Percentiles rank a stretch among this genome's conserved stretches.
Evolutionary conservation across 2,797 vertebrate species (phyloP).

Genomic region (Thaleichthys pacificus): DNA sequence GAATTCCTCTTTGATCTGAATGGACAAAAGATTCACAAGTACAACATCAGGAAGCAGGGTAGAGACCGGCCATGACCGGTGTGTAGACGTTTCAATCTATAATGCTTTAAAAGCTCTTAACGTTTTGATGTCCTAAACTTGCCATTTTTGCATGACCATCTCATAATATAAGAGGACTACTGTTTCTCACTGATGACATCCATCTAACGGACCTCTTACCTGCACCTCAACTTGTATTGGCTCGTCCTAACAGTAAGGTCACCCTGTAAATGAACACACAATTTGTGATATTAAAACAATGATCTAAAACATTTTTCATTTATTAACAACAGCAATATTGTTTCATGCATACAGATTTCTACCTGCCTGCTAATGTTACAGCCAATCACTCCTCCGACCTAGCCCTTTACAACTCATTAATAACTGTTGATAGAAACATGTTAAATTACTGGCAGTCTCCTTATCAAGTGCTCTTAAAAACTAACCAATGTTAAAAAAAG

Average conservation of each 20-base stretch:
- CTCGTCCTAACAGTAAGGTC: slow-evolving; percentile 18
- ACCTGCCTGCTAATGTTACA: no score
- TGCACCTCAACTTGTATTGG: neutral
- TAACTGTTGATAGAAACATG: no score
- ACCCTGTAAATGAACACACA: slow-evolving; percentile 26
- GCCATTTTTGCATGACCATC: no score
- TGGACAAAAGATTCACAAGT: slow-evolving; percentile 22
- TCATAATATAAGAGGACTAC: slow-evolving; percentile 14
- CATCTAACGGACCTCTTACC: neutral
- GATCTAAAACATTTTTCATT: neutral
- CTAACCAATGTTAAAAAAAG: no score
- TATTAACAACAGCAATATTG: no score
- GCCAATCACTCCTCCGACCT: no score
- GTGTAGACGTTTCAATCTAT: no score
- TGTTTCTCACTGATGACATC: slow-evolving; percentile 13
- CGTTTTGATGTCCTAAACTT: slow-evolving; percentile 19
- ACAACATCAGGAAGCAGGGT: slow-evolving; percentile 10
- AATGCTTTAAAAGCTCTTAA: slow-evolving; percentile 15
- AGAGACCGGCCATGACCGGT: no score
- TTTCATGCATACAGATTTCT: no score
- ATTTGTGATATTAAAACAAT: slow-evolving; percentile 18
- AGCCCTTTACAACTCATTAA: no score
- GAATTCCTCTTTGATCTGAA: slow-evolving; percentile 35
- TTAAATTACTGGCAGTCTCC: no score
- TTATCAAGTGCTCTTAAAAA: no score